Evolutionary conservation across 2,113 vertebrate species (phyloP).

Genomic region (Acrocephalus kingi): DNA sequence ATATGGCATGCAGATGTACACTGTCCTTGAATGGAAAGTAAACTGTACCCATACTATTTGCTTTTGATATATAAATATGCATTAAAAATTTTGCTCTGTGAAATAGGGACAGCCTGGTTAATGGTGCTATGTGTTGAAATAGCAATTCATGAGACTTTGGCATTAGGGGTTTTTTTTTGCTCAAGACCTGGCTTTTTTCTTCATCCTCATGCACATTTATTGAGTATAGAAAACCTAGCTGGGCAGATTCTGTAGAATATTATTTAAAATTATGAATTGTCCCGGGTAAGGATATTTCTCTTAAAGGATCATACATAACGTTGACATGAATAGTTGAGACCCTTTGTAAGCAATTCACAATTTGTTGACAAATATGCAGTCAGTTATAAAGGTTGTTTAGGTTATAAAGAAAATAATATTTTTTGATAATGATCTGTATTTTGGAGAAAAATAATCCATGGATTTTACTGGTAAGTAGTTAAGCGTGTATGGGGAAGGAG

Average conservation of each 20-base stretch:
- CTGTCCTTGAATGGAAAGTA: not conserved
- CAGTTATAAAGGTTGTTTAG: not conserved
- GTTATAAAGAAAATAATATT: not conserved
- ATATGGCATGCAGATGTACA: not conserved
- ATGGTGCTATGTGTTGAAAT: not conserved
- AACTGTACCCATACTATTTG: not conserved
- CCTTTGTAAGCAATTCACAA: not conserved
- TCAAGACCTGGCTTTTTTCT: not conserved
- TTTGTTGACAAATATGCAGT: not conserved
- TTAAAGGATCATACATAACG: not conserved
- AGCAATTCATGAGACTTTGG: not conserved
- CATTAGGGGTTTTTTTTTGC: not conserved
- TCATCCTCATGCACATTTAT: not conserved
- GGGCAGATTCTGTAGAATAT: not conserved
- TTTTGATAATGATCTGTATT: not conserved
- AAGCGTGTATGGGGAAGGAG: not conserved
- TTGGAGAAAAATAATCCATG: not conserved
- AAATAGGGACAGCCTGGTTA: not conserved
- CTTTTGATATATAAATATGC: not conserved
- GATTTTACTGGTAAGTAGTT: not conserved
- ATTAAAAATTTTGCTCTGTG: not conserved
- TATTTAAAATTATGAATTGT: not conserved
- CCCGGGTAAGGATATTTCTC: not conserved
- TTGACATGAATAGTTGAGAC: not conserved
- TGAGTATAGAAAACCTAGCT: not conserved